A percentile compares a stretch with the other conserved stretches of the same genome.
Conservation (phyloP, 2,888 invertebrate species). For the Argynnis bischoffii region DNA sequence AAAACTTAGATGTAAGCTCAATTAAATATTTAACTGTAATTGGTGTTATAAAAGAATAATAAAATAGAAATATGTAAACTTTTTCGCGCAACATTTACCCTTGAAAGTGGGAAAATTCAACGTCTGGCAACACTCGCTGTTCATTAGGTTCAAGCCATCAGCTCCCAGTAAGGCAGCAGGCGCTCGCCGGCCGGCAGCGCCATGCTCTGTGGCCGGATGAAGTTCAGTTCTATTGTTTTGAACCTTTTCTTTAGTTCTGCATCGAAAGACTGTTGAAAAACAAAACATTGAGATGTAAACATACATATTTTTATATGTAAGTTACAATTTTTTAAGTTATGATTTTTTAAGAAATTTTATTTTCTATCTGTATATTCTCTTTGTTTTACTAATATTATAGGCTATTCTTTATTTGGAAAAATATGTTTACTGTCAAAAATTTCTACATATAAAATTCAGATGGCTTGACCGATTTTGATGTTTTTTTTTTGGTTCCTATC, state of each 20-base stretch:
- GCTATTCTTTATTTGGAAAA: too few relatives aligned
- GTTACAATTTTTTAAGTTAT: too few relatives aligned
- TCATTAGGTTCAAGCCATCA: slow-evolving; percentile 58
- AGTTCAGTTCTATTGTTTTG: slow-evolving; percentile 88
- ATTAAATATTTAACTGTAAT: not conserved
- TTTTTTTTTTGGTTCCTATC: too few relatives aligned
- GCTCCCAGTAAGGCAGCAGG: slow-evolving; percentile 86
- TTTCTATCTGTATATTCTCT: too few relatives aligned
- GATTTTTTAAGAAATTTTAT: too few relatives aligned
- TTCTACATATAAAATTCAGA: too few relatives aligned
- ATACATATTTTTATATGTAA: too few relatives aligned
- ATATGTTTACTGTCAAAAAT: too few relatives aligned
- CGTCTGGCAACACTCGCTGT: slow-evolving; percentile 10
- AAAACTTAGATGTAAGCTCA: too few relatives aligned
- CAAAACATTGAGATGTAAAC: slow-evolving; percentile 13
- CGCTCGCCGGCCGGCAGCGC: slow-evolving; percentile 84
- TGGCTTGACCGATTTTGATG: too few relatives aligned
- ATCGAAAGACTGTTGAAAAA: slow-evolving; percentile 85
- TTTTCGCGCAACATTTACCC: not conserved
- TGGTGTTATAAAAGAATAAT: not conserved
- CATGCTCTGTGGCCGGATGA: slow-evolving; percentile 86
- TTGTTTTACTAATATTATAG: too few relatives aligned
- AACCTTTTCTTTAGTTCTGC: slow-evolving; percentile 89
- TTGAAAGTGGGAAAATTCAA: not conserved
- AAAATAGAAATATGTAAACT: not conserved